Evolutionary conservation across 2,113 vertebrate genomes (phyloP), one percentile per base, ranked within the genome.

Genomic region (Gila orcuttii): DNA sequence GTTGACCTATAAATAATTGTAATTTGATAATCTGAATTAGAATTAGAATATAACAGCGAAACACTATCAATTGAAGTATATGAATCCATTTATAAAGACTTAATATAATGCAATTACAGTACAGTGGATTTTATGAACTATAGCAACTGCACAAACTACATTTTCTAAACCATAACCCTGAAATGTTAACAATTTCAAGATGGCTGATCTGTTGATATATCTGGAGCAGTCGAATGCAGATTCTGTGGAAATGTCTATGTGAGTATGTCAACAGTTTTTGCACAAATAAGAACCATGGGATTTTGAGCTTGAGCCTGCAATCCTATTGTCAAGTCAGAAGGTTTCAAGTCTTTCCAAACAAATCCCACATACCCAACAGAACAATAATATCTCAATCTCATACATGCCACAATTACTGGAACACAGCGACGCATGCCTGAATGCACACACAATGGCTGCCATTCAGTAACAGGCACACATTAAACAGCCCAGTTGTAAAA

Each of bases 301-400:
- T 78, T 75, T 69, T 52, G 79, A 36, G 66, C 28, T 60, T 55
- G 74, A 69, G 84, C 11, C 19, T 52, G 60, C 36, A 47, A 50
- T 42, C 12, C 42, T 28, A 75, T 50, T 75, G 73, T 50, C 73
- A 75, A 47, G n/a, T 75, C 42, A 50, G 42, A 50, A 28, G 42
- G 42, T n/a, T 47, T 75, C 17, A 75, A 28, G 42, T 50, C 39
- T 45, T 75, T 75, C 71, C 42, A 75, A 75, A 47, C 39, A 75
- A 75, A 75, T 47, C 71, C 71, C 42, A 74, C 11, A 74, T n/a
- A 73, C 4, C 69, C 69, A 21, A 42, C 36, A 47, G 23, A 75
- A 75, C 42, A 47, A 75, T 47, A 28, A 75, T 42, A 75, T 75
- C 42, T 75, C 39, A 15, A 75, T 75, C 71, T 75, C 39, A 25